phyloP scores from a whole-genome alignment of 2,797 vertebrate species.

The Platalea minor region DNA sequence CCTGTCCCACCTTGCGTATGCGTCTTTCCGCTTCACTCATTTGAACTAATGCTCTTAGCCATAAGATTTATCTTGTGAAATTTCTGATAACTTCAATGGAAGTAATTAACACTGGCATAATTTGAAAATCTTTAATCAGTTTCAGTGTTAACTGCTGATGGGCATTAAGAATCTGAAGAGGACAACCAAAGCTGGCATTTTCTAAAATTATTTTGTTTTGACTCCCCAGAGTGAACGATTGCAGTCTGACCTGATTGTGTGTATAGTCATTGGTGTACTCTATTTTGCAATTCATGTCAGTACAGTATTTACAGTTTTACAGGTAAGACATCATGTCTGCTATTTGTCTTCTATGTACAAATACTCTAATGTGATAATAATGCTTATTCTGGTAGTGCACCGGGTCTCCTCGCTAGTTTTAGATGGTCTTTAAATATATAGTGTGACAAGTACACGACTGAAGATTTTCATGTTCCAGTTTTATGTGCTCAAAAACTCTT shows the following conservation, averaged over 20 bases:
- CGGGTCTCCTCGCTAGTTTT: not conserved
- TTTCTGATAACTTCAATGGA: not conserved
- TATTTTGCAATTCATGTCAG: constrained; percentile 99
- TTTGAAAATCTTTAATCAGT: not conserved
- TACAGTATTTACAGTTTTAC: constrained; percentile 96
- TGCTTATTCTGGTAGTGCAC: not conserved
- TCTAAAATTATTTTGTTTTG: constrained; percentile 14
- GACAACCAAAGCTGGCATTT: not conserved
- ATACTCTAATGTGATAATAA: not conserved
- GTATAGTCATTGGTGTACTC: constrained; percentile 91
- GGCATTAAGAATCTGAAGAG: not conserved
- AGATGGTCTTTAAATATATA: not conserved
- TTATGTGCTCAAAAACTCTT: not conserved
- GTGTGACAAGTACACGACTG: fast-evolving
- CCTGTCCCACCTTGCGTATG: fast-evolving
- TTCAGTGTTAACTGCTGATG: not conserved
- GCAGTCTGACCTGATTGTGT: constrained; percentile 96
- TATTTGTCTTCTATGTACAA: not conserved
- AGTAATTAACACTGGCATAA: not conserved
- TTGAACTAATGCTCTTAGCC: not conserved
- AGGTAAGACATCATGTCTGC: constrained; percentile 78
- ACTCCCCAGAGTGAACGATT: constrained; percentile 88
- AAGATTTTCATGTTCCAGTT: not conserved
- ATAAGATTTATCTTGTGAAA: not conserved
- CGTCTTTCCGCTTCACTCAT: not conserved